Evolutionary conservation across 2,113 vertebrate genomes (phyloP), one percentile per base, ranked within the genome.

Genomic region (Progne subis): DNA sequence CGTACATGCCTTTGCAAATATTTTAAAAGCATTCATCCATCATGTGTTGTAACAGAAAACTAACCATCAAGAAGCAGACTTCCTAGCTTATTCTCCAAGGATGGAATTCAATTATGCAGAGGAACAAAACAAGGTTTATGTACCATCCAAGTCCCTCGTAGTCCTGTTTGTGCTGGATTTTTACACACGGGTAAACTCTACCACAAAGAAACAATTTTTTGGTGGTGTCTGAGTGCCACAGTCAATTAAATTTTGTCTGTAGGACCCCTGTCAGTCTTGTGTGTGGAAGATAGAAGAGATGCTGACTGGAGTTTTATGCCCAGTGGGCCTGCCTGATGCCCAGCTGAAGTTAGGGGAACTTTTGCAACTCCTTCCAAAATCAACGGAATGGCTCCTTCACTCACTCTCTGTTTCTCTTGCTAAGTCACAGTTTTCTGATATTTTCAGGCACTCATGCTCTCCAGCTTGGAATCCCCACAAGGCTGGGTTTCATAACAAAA

Each of bases 261-360:
- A 80, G 63, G 84, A 95, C 65, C 88, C 90, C 56, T 67, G 68
- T 90, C 79, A 77, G 60, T 86, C 82, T 88, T 88, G 85, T 80
- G 31, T 61, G 20, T 68, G 37, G 56, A 92, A 93, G 88, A 83
- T 3, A 79, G 85, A 92, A 82, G 82, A 85, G 53, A 86, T 91
- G 84, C 89, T 6, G 47, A 85, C 43, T 69, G 43, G 77, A 97
- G 28, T 83, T 95, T 86, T 86, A 56, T 86, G 75, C 79, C 88
- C 68, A 52, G 12, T 93, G 88, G 71, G 56, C 60, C 93, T 95
- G 89, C 82, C 61, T 92, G 6, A 0, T 96, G 43, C 78, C 89
- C 81, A 90, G 60, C 76, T 96, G 88, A 93, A 95, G 76, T 92
- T 82, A 91, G 90, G 82, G 75, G 59, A 94, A 93, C 82, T 93